phyloP scores from a whole-genome alignment of 2,113 vertebrate genomes.

The Cercocebus atys region DNA sequence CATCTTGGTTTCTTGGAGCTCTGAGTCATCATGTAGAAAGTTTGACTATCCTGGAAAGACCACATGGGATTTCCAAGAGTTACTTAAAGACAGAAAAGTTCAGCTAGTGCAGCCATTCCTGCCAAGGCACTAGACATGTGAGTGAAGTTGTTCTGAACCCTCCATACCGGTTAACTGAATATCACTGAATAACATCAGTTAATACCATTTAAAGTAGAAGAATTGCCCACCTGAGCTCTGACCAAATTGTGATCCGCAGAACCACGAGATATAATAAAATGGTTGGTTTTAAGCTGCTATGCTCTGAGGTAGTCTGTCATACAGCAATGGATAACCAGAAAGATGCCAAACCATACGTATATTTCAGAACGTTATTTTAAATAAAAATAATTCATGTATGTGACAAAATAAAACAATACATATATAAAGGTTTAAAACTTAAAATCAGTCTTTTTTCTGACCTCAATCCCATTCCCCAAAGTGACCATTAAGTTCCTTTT shows the following conservation, averaged over 20 bases:
- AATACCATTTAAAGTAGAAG: not conserved
- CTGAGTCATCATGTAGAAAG: not conserved
- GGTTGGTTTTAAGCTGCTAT: not conserved
- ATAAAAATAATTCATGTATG: not conserved
- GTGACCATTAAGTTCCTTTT: not conserved
- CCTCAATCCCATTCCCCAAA: not conserved
- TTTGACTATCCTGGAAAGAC: not conserved
- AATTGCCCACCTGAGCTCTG: not conserved
- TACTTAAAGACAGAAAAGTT: not conserved
- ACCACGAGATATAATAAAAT: not conserved
- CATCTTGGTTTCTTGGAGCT: not conserved
- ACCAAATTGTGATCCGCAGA: not conserved
- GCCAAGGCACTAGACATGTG: not conserved
- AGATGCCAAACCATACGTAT: not conserved
- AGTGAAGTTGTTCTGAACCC: not conserved
- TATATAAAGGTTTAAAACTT: not conserved
- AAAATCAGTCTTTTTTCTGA: not conserved
- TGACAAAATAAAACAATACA: conserved; percentile 16
- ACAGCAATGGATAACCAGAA: not conserved
- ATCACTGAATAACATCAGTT: not conserved
- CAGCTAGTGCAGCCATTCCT: not conserved
- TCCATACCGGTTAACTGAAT: not conserved
- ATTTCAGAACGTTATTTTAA: not conserved
- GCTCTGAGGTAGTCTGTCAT: not conserved
- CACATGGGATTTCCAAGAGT: not conserved